These are phyloP conservation scores for Chelonus insularis DNA, from an alignment of 1,140 invertebrate species.

Conservation along the genomic window DNA sequence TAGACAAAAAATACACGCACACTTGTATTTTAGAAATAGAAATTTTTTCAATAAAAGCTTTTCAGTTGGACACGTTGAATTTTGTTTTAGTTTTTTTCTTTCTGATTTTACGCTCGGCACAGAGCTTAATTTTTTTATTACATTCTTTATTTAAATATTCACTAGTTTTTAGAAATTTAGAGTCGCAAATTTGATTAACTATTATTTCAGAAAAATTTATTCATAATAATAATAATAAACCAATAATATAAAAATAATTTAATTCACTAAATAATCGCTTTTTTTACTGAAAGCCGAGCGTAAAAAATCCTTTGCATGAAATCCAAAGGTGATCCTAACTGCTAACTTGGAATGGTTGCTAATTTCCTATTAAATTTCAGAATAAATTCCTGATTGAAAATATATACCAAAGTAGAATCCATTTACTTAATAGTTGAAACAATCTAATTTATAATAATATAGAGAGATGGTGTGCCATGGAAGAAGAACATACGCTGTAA, in stretches of 20 bases:
- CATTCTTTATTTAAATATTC: background rate
- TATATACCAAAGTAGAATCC: too few species aligned
- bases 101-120: conserved; percentile 10
- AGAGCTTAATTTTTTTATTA: background rate
- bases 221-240: too few species aligned
- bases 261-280: too few species aligned
- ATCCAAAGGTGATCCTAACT: conserved; percentile 48
- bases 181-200: background rate
- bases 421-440: too few species aligned
- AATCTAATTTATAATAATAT: too few species aligned
- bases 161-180: background rate
- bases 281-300: conserved; percentile 55
- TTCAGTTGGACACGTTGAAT: conserved; percentile 58
- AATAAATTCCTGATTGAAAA: too few species aligned
- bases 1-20: conserved; percentile 39
- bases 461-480: too few species aligned
- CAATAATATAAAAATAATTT: too few species aligned
- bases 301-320: conserved; percentile 53
- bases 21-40: conserved; percentile 58
- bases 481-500: too few species aligned
- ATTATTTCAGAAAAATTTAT: conserved; percentile 32
- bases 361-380: conserved; percentile 32
- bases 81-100: conserved; percentile 52
- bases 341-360: conserved; percentile 40
- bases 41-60: conserved; percentile 59